A percentile compares a stretch with the other conserved stretches of the same genome.
Conservation (phyloP, 2,888 invertebrate genomes). For the Drosophila atripex region DNA sequence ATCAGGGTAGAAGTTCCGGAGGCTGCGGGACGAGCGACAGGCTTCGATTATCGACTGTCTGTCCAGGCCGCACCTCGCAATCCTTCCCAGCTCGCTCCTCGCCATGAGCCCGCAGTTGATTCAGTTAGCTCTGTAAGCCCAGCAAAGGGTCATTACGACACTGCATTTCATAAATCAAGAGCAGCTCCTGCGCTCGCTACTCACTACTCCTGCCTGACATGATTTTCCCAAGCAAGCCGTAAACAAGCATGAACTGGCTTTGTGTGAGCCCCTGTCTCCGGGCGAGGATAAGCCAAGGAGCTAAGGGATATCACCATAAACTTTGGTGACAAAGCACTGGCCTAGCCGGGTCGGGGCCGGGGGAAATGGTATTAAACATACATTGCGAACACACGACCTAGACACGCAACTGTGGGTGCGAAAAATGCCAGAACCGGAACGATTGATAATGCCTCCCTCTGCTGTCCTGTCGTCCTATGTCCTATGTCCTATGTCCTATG, state of each 20-base stretch:
- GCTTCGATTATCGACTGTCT: background rate
- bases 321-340: slow-evolving; percentile 72
- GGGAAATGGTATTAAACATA: slow-evolving; percentile 57
- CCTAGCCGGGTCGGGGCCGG: slow-evolving; percentile 58
- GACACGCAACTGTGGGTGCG: slow-evolving; percentile 65
- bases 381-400: slow-evolving; percentile 37
- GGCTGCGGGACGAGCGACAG: background rate
- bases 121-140: no score
- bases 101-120: slow-evolving; percentile 20
- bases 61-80: background rate
- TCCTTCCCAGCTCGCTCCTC: background rate
- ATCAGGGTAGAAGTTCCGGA: slow-evolving; percentile 47
- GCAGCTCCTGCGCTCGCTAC: slow-evolving; percentile 41
- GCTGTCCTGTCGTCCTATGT: slow-evolving; percentile 24
- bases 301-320: slow-evolving; percentile 62
- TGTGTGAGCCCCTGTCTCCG: slow-evolving; percentile 41
- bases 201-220: no score
- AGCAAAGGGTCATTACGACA: slow-evolving; percentile 32
- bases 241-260: slow-evolving; percentile 64
- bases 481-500: slow-evolving; percentile 61
- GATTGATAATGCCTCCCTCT: slow-evolving; percentile 71
- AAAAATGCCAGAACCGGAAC: slow-evolving; percentile 72
- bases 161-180: slow-evolving; percentile 53
- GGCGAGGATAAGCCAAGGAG: slow-evolving; percentile 55
- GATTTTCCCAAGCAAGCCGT: slow-evolving; percentile 27